Evolutionary conservation across 2,888 invertebrate species (phyloP).

Genomic region (Nymphalis urticae): DNA sequence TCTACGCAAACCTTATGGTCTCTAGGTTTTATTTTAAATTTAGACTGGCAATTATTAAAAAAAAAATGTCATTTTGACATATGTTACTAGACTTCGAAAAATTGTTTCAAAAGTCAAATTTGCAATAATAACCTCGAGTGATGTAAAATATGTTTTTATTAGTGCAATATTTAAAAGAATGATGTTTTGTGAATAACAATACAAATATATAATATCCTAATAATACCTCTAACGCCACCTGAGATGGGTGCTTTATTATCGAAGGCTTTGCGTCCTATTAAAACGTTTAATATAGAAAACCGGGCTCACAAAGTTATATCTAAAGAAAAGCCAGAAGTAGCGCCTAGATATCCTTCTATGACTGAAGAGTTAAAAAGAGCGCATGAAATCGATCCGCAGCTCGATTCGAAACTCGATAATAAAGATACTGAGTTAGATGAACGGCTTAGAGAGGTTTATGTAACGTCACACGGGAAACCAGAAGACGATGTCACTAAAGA

Average conservation of each 20-base stretch:
- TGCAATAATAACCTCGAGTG: slow-evolving; percentile 35
- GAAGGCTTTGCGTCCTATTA: slow-evolving; percentile 80
- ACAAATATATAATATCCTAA: slow-evolving; percentile 35
- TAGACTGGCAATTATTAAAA: too few relatives aligned
- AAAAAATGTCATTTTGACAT: background rate
- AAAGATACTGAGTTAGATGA: slow-evolving; percentile 84
- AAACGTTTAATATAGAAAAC: slow-evolving; percentile 88
- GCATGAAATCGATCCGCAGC: slow-evolving; percentile 82
- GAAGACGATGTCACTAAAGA: slow-evolving; percentile 76
- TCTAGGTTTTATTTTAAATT: too few relatives aligned
- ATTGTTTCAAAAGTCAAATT: slow-evolving; percentile 20
- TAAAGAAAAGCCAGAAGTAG: slow-evolving; percentile 84
- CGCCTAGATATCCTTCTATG: slow-evolving; percentile 85
- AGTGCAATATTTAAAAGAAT: slow-evolving; percentile 34
- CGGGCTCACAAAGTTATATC: slow-evolving; percentile 87
- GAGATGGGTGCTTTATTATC: slow-evolving; percentile 86
- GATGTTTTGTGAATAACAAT: slow-evolving; percentile 42
- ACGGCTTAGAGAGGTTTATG: slow-evolving; percentile 87
- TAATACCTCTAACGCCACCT: slow-evolving; percentile 60
- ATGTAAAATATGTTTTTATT: slow-evolving; percentile 13
- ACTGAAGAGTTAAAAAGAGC: slow-evolving; percentile 84
- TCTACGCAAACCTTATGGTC: too few relatives aligned
- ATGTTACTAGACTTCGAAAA: slow-evolving; percentile 4
- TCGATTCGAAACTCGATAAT: slow-evolving; percentile 82
- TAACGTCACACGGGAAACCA: slow-evolving; percentile 83